Evolutionary conservation across 2,888 invertebrate genomes (phyloP).

Genomic region (Helleia helle): DNA sequence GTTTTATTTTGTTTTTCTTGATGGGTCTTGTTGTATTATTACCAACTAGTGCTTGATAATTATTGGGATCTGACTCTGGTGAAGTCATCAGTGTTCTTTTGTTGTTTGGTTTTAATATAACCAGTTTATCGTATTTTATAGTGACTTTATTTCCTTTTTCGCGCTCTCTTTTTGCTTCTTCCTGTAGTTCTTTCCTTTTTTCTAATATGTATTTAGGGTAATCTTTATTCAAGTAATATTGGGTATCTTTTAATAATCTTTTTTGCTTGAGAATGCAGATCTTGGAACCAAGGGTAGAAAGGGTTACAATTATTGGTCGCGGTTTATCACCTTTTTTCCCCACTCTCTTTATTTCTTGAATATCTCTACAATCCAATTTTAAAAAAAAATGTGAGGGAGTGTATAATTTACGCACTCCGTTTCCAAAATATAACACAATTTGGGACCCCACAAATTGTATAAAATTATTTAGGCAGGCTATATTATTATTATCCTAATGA

Average conservation of each 20-base stretch:
- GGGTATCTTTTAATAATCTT: slow-evolving; percentile 13
- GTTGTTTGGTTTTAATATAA: slow-evolving; percentile 11
- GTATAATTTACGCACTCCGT: too few relatives aligned
- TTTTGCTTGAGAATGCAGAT: slow-evolving; percentile 15
- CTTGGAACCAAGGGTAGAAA: slow-evolving; percentile 16
- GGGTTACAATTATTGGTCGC: slow-evolving; percentile 12
- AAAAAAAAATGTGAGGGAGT: too few relatives aligned
- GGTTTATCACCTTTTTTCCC: slow-evolving; percentile 14
- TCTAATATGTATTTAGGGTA: slow-evolving; percentile 14
- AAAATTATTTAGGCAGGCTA: too few relatives aligned
- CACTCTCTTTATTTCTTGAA: slow-evolving; percentile 19
- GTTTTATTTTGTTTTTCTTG: neutral
- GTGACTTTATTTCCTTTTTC: slow-evolving; percentile 15
- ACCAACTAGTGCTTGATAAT: neutral
- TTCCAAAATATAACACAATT: too few relatives aligned
- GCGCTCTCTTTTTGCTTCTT: slow-evolving; percentile 12
- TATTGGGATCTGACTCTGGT: neutral
- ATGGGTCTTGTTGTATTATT: neutral
- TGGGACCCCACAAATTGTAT: too few relatives aligned
- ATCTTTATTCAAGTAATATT: slow-evolving; percentile 18
- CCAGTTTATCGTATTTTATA: slow-evolving; percentile 20
- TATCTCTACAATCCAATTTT: slow-evolving; percentile 12
- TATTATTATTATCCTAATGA: too few relatives aligned
- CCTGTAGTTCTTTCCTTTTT: slow-evolving; percentile 17
- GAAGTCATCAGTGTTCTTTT: neutral